These are phyloP conservation scores for Sarcophilus harrisii DNA, from an alignment of 2,797 vertebrate genomes.

Conservation along the genomic window DNA sequence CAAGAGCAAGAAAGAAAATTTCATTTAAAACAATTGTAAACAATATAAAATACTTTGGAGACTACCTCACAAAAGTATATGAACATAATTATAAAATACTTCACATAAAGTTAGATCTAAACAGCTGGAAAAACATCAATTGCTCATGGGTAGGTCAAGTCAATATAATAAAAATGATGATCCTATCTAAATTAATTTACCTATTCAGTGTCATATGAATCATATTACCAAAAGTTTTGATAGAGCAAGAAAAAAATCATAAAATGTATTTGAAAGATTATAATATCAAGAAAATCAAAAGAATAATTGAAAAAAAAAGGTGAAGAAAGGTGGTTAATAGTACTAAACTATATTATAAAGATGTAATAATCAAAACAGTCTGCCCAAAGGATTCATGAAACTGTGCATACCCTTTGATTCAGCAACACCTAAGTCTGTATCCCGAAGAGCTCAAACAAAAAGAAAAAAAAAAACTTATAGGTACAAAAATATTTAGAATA, in stretches of 20 bases:
- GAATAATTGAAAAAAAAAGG: neutral
- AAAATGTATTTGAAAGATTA: neutral
- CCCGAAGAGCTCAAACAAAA: neutral
- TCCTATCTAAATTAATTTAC: neutral
- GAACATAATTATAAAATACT: neutral
- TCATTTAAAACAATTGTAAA: neutral
- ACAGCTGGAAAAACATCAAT: neutral
- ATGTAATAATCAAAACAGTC: neutral
- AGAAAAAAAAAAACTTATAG: neutral
- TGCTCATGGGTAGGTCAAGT: neutral
- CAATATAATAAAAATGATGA: neutral
- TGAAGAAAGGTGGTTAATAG: neutral
- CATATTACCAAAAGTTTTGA: neutral
- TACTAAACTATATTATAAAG: neutral
- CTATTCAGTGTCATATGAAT: neutral
- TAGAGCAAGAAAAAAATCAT: neutral
- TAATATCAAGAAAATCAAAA: neutral
- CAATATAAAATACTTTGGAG: neutral
- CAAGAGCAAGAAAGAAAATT: neutral
- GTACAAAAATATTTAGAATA: neutral
- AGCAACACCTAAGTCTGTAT: neutral
- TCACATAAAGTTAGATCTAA: neutral
- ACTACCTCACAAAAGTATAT: neutral
- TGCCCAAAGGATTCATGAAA: neutral
- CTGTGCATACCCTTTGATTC: neutral